Evolutionary conservation across 2,797 vertebrate genomes (phyloP).

Genomic region (Paramormyrops hopkinsi): DNA sequence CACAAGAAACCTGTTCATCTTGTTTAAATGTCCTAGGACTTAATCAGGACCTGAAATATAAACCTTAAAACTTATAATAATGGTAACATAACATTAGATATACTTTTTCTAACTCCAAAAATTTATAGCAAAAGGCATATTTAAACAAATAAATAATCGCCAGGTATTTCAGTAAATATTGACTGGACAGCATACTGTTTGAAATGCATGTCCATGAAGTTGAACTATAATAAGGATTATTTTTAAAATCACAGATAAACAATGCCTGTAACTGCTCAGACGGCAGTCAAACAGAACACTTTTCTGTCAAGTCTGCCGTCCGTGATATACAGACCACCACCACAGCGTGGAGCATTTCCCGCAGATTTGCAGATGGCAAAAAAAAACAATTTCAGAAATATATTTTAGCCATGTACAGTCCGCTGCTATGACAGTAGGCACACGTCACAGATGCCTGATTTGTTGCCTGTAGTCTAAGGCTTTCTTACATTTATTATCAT

Average conservation of each 20-base stretch:
- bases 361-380: not conserved
- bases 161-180: not conserved
- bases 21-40: not conserved
- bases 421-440: not conserved
- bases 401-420: not conserved
- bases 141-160: not conserved
- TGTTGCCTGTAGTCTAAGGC: not conserved
- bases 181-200: not conserved
- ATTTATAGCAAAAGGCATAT: not conserved
- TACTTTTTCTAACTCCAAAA: not conserved
- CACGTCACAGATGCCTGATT: not conserved
- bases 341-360: slow-evolving; percentile 24
- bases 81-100: not conserved
- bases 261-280: not conserved
- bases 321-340: slow-evolving; percentile 16
- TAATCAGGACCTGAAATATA: not conserved
- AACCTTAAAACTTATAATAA: not conserved
- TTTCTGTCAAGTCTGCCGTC: not conserved
- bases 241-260: not conserved
- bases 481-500: not conserved
- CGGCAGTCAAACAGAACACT: not conserved
- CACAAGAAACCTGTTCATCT: not conserved
- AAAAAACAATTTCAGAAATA: not conserved
- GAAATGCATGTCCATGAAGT: not conserved
- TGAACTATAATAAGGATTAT: not conserved